Evolutionary conservation across 2,113 vertebrate genomes (phyloP), one percentile per base, ranked within the genome.

Genomic region (Strigops habroptila): DNA sequence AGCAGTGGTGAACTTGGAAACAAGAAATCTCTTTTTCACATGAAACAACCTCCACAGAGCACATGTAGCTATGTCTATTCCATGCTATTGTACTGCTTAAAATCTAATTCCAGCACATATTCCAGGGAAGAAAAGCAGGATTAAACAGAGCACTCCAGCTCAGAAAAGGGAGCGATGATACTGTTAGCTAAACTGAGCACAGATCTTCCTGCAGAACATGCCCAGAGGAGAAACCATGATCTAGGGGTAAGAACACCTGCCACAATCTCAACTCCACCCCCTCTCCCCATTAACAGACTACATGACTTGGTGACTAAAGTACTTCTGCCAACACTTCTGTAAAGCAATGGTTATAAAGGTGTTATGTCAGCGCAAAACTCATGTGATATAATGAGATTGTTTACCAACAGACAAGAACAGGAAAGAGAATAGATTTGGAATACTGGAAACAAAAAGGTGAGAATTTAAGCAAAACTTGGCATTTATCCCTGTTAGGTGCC

Each of bases 31-130:
- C 43, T n/a, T 5, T 12, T 48, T 71, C 69, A 27, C 24, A 53
- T 68, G 37, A 37, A 92, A 73, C 5, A 51, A 41, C 19, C 41
- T 48, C 39, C 62, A 62, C 14, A 59, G 49, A 82, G 75, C 31
- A 62, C 1, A 0, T 0, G n/a, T 37, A 67, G 23, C 49, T 63
- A 3, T 67, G 44, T 27, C 55, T 13, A 37, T 15, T 11, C 4
- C 59, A 7, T 18, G 18, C 15, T 35, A 13, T 28, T 35, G 18
- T 4, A 9, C 43, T 64, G 33, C 27, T 82, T 48, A 57, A 51
- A 76, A 46, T 44, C 64, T 27, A 67, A 86, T 74, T 73, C 46
- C 53, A 77, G 17, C 12, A 30, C 15, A 22, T 57, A 49, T 59
- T 62, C 30, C 44, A 64, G 30, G 10, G 25, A 82, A 82, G 17